These are phyloP conservation scores for Phyto melanocephala DNA, from an alignment of 2,888 invertebrate genomes.

Conservation along the genomic window DNA sequence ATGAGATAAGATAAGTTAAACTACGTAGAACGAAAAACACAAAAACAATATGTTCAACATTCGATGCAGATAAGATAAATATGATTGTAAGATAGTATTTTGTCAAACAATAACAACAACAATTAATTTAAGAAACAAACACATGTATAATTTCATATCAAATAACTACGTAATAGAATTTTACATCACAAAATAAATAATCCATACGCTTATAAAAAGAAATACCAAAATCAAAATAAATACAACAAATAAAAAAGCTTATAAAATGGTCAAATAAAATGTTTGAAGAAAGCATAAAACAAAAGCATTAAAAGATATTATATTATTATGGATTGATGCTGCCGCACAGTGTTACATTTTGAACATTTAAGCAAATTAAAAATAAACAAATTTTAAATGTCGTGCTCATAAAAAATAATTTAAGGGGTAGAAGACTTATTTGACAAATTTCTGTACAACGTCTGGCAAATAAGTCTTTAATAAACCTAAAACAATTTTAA, in stretches of 20 bases:
- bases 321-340: too few species aligned
- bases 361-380: too few species aligned
- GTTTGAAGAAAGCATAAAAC: not conserved
- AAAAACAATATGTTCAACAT: conserved; percentile 43
- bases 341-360: too few species aligned
- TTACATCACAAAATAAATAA: conserved; percentile 40
- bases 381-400: too few species aligned
- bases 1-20: not conserved
- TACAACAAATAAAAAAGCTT: not conserved
- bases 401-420: too few species aligned
- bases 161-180: conserved; percentile 25
- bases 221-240: not conserved
- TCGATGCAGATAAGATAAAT: conserved; percentile 5
- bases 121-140: not conserved
- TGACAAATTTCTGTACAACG: too few species aligned
- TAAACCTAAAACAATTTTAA: too few species aligned
- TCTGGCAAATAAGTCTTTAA: too few species aligned
- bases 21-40: not conserved
- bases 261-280: not conserved
- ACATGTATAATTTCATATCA: not conserved
- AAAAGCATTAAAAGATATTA: not conserved
- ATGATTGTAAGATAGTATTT: conserved; percentile 51
- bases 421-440: too few species aligned
- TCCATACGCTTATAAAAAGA: not conserved
- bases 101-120: conserved; percentile 10